phyloP scores from a whole-genome alignment of 2,113 vertebrate species.

The Holacanthus passer region DNA sequence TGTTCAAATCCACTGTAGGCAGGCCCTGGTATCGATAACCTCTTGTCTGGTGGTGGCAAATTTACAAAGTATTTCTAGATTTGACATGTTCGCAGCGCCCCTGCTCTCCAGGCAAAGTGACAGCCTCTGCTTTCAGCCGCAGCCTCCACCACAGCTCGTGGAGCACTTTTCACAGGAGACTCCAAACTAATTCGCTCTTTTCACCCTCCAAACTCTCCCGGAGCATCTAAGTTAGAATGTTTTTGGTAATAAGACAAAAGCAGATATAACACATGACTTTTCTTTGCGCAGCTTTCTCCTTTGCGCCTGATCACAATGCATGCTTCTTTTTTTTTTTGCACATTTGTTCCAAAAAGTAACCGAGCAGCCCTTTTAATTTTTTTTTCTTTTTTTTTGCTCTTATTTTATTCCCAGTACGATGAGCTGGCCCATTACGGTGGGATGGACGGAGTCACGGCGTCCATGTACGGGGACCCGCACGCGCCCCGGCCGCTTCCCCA shows the following conservation, averaged over 20 bases:
- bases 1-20: slow-evolving; percentile 92
- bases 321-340: slow-evolving; percentile 44
- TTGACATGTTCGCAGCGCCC: slow-evolving; percentile 87
- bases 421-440: slow-evolving; percentile 99
- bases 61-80: slow-evolving; percentile 89
- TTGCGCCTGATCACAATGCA: slow-evolving; percentile 36
- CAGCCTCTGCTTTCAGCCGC: slow-evolving; percentile 79
- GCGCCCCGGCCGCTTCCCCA: slow-evolving; percentile 98
- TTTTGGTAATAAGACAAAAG: slow-evolving; percentile 91
- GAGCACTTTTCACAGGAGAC: slow-evolving; percentile 87
- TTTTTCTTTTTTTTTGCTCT: slow-evolving; percentile 64
- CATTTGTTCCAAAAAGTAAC: slow-evolving; percentile 52
- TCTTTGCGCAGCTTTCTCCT: slow-evolving; percentile 33
- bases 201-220: slow-evolving; percentile 84
- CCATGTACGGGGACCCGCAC: slow-evolving; percentile 99
- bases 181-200: slow-evolving; percentile 82
- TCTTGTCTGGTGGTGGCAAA: slow-evolving; percentile 85
- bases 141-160: slow-evolving; percentile 76
- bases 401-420: slow-evolving; percentile 93
- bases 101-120: slow-evolving; percentile 76
- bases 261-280: slow-evolving; percentile 27
- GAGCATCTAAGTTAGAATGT: slow-evolving; percentile 90
- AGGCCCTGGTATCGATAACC: slow-evolving; percentile 86
- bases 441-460: slow-evolving; percentile 98
- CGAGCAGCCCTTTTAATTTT: slow-evolving; percentile 62